Evolutionary conservation across 2,888 invertebrate species (phyloP), one percentile per base, ranked within the genome.

Genomic region (Pterostichus madidus): DNA sequence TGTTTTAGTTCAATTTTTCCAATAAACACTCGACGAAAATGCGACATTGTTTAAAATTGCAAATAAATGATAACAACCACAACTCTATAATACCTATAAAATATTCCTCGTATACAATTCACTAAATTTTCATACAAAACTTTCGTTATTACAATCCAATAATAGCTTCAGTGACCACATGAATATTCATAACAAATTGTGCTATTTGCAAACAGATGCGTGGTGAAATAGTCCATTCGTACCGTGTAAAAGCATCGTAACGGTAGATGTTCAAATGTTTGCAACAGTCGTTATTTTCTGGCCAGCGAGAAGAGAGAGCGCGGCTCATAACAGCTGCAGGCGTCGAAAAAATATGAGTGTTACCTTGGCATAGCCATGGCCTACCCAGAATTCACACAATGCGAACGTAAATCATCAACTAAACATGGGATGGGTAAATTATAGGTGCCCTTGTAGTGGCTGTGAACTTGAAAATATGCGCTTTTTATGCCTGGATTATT

Each of bases 321-420:
- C 3, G 5, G 39, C 5, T 8, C 39, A 39, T 73, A 31, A 35
- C 76, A 76, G 76, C 76, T 76, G 76, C 76, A 76, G 17, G 53
- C 56, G 32, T 56, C 32, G 52, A 76, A 76, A 76, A 76, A 76
- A 76, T 53, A 56, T 8, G 35, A 68, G 10, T 11, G 6, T 32
- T 75, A 56, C 44, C 49, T 39, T 44, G 35, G 68, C 44, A 3
- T 24, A 24, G 24, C 24, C 24, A 24, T 17, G 35, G 68, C 15
- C 68, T 39, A 13, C 52, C 56, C 35, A 56, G 52, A 56, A 76
- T 76, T 76, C 56, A 39, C 76, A 76, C 76, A 76, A 76, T 76
- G 76, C 52, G 13, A 6, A n/a, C 46, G 56, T 52, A 75, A 71
- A 44, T 44, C 44, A 71, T 71, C 44, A 13, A 10, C 44, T 15